Base-by-base conservation (phyloP, 2,888 invertebrate species). In the Rhamnusium bicolor region DNA sequence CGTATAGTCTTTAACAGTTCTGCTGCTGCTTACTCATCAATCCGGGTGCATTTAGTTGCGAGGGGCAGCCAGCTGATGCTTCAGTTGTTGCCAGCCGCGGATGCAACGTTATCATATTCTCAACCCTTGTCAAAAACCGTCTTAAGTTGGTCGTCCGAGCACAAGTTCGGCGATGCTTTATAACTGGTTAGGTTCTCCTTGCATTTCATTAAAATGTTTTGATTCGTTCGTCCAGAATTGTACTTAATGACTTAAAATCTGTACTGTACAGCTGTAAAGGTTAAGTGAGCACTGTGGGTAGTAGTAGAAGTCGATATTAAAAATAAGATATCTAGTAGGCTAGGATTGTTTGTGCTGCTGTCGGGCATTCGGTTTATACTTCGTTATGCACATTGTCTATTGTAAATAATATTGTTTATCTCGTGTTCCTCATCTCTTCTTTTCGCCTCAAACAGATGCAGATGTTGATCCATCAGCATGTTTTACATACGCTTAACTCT, bases 141-240 rank as follows among this genome's bases (percentile, higher is more conserved):
- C 73, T 73, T 66, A 49, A 21, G 27, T 69, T 60, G 60, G 51
- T 61, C 60, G 27, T 53, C n/a, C 47, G 47, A 19, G 47, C 58
- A 10, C 21, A 46, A 32, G 40, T 46, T 56, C 56, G 67, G 27
- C 56, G 56, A 68, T 60, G 67, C 68, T 68, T 72, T 67, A 40
- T 72, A 72, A 73, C 73, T 69, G 66, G 71, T 73, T 71, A 73
- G 68, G 74, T 74, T 74, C 66, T 70, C 69, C 24, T 63, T 71
- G 61, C 56, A 74, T 71, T 76, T 67, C 73, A 67, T 68, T 67
- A 56, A 68, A 58, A 58, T 16, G 18, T 69, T 79, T 76, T 69
- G 71, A 81, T 83, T 82, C 82, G 84, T 85, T 85, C 85, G 86
- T 86, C 85, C 86, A 85, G 83, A 85, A 80, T 81, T 80, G 86